These are phyloP conservation scores for Neelides folsomi DNA, from an alignment of 2,888 invertebrate species.

Conservation along the genomic window DNA sequence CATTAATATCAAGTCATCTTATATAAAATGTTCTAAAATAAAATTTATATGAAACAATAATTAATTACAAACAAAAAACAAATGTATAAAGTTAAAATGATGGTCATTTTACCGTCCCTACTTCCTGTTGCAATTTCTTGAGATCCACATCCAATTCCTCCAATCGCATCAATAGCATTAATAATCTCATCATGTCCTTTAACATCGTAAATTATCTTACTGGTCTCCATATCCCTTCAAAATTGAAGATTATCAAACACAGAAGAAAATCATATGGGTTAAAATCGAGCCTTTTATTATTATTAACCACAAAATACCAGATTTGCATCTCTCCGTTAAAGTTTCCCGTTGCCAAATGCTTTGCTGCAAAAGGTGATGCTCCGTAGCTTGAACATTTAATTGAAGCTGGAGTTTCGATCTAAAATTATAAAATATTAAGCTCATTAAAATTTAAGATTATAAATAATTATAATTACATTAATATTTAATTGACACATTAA, in stretches of 20 bases:
- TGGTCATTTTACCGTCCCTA: slow-evolving; percentile 56
- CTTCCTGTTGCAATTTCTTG: slow-evolving; percentile 92
- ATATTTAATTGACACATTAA: too few relatives aligned
- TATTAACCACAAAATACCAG: slow-evolving; percentile 61
- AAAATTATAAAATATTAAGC: slow-evolving; percentile 10
- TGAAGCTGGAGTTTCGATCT: slow-evolving; percentile 63
- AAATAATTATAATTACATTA: background rate
- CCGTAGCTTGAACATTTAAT: slow-evolving; percentile 91
- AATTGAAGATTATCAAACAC: too few relatives aligned
- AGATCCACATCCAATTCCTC: slow-evolving; percentile 76
- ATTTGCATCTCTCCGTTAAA: slow-evolving; percentile 72
- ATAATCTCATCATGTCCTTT: slow-evolving; percentile 72
- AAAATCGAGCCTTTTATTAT: too few relatives aligned
- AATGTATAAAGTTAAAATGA: background rate
- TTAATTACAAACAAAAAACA: background rate
- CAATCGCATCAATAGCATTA: slow-evolving; percentile 81
- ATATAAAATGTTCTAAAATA: too few relatives aligned
- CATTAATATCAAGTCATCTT: too few relatives aligned
- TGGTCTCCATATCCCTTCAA: slow-evolving; percentile 63
- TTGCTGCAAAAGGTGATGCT: slow-evolving; percentile 63
- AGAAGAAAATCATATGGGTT: too few relatives aligned
- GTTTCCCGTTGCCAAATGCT: slow-evolving; percentile 79
- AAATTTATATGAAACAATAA: slow-evolving; percentile 1
- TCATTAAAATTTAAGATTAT: background rate
- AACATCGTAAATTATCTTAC: slow-evolving; percentile 61